Conservation (phyloP, 2,113 vertebrate genomes). For the Sapajus apella region DNA sequence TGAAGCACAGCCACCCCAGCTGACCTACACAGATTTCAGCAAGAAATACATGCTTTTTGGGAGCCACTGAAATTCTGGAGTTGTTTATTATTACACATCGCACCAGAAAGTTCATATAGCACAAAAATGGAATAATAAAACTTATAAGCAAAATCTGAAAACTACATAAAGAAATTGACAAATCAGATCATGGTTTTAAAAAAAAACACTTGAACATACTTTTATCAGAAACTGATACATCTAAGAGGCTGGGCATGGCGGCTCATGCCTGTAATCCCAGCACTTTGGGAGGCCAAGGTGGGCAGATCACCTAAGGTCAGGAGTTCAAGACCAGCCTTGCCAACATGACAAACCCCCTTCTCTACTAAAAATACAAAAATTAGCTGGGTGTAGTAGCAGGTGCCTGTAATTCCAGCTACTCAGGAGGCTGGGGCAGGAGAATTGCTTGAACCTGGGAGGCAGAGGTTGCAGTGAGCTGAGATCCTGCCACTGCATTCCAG, state of each 20-base stretch:
- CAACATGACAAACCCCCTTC: no score
- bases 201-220: neutral
- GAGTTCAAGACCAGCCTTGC: no score
- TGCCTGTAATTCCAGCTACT: no score
- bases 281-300: no score
- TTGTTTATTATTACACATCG: neutral
- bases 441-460: no score
- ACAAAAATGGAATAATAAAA: neutral
- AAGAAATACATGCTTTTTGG: neutral
- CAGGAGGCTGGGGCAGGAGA: no score
- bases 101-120: neutral
- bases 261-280: no score
- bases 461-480: no score
- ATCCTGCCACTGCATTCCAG: no score
- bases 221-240: neutral
- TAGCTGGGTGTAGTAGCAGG: accelerated
- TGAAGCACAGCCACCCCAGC: neutral
- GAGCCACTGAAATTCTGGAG: neutral
- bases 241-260: no score
- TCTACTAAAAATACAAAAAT: no score
- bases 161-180: neutral
- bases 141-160: neutral
- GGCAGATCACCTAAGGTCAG: no score
- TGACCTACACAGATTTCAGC: neutral
- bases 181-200: neutral